Percentiles rank a stretch among this genome's conserved stretches.
These are phyloP conservation scores for Perca fluviatilis DNA, from an alignment of 2,113 vertebrate species.

Conservation along the genomic window DNA sequence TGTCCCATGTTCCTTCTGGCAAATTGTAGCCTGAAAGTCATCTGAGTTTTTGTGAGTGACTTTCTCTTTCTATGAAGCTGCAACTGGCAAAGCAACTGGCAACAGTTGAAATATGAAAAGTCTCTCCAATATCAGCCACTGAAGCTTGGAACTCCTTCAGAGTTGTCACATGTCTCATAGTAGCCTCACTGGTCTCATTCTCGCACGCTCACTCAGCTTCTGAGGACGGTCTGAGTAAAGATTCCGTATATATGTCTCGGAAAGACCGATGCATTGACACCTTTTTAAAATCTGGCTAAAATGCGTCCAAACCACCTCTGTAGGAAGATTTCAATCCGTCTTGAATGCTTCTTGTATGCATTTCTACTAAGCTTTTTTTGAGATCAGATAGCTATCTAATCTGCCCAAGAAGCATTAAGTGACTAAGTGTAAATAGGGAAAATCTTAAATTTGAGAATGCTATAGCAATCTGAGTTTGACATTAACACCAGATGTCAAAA, in stretches of 20 bases:
- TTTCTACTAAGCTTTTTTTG: neutral
- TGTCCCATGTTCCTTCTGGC: neutral
- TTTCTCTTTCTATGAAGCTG: neutral
- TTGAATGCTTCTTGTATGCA: neutral
- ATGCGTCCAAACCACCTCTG: neutral
- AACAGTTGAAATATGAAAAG: neutral
- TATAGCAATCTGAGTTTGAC: neutral
- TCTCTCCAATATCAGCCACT: neutral
- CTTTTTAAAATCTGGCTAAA: neutral
- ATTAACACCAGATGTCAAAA: neutral
- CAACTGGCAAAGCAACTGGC: neutral
- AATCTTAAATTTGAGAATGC: constrained; percentile 8
- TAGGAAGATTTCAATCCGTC: neutral
- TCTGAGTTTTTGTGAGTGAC: neutral
- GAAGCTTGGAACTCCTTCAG: neutral
- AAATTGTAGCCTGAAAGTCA: neutral
- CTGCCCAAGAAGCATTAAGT: neutral
- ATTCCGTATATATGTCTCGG: neutral
- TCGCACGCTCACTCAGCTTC: neutral
- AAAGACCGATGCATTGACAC: neutral
- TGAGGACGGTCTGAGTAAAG: neutral
- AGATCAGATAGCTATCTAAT: neutral
- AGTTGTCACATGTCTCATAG: neutral
- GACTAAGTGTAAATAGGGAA: neutral
- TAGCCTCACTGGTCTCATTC: neutral